phyloP scores from a whole-genome alignment of 2,113 vertebrate species.

The Petroica traversi region DNA sequence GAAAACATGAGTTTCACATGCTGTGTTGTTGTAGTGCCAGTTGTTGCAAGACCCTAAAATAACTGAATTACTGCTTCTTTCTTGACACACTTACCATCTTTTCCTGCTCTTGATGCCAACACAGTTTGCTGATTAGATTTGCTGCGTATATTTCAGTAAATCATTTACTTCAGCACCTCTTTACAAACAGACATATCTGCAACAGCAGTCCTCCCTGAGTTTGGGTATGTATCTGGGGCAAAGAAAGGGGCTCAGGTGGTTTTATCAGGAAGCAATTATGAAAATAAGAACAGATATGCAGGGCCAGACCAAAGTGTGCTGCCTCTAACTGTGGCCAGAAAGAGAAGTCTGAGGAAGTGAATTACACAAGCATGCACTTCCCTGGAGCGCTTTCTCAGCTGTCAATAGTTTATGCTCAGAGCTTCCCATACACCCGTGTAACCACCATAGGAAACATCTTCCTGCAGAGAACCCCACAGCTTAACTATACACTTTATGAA shows the following conservation, averaged over 20 bases:
- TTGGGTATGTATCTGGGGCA: background rate
- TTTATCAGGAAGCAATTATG: background rate
- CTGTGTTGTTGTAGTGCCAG: background rate
- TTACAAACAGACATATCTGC: background rate
- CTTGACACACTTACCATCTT: slow-evolving; percentile 8
- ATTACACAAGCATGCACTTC: background rate
- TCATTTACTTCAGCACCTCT: slow-evolving; percentile 6
- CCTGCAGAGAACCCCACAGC: slow-evolving; percentile 26
- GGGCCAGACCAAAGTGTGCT: background rate
- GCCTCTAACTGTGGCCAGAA: background rate
- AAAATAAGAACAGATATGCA: background rate
- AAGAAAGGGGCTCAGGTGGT: background rate
- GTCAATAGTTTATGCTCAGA: background rate
- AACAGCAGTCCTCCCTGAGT: background rate
- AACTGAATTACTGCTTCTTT: background rate
- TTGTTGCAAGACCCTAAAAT: slow-evolving; percentile 13
- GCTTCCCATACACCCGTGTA: background rate
- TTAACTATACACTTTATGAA: slow-evolving; percentile 7
- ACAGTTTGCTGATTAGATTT: slow-evolving; percentile 12
- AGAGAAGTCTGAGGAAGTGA: background rate
- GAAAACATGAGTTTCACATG: background rate
- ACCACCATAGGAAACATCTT: background rate
- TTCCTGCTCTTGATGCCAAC: slow-evolving; percentile 27
- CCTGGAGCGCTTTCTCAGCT: background rate
- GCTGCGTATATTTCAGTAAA: slow-evolving; percentile 1